Conservation (phyloP, 2,888 invertebrate species). For the Drosophila multiciliata region DNA sequence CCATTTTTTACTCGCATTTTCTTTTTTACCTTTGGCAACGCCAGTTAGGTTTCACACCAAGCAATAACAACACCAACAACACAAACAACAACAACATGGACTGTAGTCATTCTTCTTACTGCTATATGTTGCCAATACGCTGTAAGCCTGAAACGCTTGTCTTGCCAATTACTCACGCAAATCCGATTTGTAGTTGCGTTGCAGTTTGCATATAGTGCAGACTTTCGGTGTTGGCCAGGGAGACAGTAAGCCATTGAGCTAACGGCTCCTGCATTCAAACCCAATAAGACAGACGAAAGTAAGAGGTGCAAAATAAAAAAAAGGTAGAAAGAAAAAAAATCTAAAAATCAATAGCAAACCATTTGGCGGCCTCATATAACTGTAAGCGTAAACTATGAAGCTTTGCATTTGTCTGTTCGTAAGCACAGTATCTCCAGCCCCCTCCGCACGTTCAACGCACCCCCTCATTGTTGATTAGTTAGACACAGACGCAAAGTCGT, state of each 20-base stretch:
- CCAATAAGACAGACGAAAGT: conserved; percentile 18
- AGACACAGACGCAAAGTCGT: conserved; percentile 74
- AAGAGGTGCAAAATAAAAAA: background rate
- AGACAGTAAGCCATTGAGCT: conserved; percentile 42
- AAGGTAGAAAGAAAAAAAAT: conserved; percentile 8
- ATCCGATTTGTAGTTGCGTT: conserved; percentile 76
- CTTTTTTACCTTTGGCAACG: conserved; percentile 52
- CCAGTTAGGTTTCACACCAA: conserved; percentile 70
- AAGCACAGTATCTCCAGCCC: background rate
- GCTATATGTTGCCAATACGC: conserved; percentile 47
- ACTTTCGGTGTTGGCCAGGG: conserved; percentile 22
- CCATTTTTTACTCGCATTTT: conserved; percentile 19
- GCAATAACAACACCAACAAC: conserved; percentile 6
- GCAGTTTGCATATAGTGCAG: conserved; percentile 35
- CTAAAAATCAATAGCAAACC: conserved; percentile 72
- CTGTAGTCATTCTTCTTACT: conserved; percentile 28
- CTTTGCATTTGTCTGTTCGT: conserved; percentile 65
- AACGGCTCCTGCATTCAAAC: conserved; percentile 17
- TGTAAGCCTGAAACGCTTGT: conserved; percentile 59
- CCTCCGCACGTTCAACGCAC: background rate
- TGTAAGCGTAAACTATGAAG: conserved; percentile 74
- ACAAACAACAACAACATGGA: conserved; percentile 10
- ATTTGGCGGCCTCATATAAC: conserved; percentile 65
- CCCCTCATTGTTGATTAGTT: conserved; percentile 53
- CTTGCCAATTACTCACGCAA: conserved; percentile 81